Conservation (phyloP, 2,797 vertebrate genomes). For the Alfaro cultratus region DNA sequence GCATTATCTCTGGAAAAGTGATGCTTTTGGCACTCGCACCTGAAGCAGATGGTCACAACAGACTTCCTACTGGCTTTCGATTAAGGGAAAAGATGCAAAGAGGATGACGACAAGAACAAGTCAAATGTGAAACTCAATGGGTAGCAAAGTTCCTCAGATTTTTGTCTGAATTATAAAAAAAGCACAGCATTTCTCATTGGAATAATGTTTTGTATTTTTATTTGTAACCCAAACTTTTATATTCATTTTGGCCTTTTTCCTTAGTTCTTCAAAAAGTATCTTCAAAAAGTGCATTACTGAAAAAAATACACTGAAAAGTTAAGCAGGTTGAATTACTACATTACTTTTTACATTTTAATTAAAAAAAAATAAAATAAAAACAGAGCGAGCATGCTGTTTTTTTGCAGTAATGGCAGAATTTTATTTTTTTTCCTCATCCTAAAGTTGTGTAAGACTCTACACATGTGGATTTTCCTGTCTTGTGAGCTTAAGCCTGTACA, state of each 20-base stretch:
- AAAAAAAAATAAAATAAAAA: background rate
- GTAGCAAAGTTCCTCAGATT: background rate
- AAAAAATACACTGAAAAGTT: background rate
- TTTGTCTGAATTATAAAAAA: background rate
- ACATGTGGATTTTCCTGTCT: background rate
- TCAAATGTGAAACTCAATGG: background rate
- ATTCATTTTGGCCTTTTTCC: background rate
- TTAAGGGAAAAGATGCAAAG: constrained; percentile 6
- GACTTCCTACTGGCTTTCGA: background rate
- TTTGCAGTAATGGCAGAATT: constrained; percentile 1
- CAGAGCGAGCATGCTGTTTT: background rate
- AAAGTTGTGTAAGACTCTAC: constrained; percentile 18
- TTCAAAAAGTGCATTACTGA: background rate
- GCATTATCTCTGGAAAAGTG: background rate
- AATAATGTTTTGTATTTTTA: background rate
- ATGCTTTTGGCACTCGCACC: constrained; percentile 13
- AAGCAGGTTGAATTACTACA: background rate
- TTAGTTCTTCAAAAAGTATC: background rate
- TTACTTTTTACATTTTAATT: background rate
- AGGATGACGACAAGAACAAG: background rate
- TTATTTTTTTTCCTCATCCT: constrained; percentile 19
- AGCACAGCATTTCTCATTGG: background rate
- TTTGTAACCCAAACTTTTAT: background rate
- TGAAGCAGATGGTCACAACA: constrained; percentile 37
- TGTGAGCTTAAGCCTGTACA: constrained; percentile 39